Conservation (phyloP, 37 sponge, comb jelly and placozoan species). For the Haliclona indistincta region DNA sequence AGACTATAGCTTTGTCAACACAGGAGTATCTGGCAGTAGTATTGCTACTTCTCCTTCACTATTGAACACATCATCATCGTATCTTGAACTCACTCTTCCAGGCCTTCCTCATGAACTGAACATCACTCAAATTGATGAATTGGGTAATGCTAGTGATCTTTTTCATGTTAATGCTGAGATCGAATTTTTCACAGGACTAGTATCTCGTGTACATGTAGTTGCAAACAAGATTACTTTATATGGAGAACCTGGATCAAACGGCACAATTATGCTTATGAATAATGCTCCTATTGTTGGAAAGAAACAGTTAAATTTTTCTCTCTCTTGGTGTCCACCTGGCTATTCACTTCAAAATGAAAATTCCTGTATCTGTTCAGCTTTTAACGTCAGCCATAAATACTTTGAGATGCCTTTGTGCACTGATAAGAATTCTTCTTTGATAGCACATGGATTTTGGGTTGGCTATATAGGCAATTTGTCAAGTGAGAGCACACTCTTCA, state of each 20-base stretch:
- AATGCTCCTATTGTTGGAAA: not conserved
- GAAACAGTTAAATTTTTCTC: not conserved
- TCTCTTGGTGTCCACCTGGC: slow-evolving; percentile 3
- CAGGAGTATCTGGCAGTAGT: too few relatives aligned
- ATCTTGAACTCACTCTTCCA: not conserved
- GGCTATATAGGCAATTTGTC: slow-evolving; percentile 15
- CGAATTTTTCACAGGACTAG: too few relatives aligned
- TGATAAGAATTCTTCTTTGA: not conserved
- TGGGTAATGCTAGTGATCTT: not conserved
- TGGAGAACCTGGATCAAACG: not conserved
- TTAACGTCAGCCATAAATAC: not conserved
- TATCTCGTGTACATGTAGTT: too few relatives aligned
- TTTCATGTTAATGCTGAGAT: too few relatives aligned
- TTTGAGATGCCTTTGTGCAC: slow-evolving; percentile 6
- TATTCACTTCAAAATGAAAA: not conserved
- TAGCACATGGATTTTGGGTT: slow-evolving; percentile 25
- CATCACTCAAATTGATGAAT: not conserved
- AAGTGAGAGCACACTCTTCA: slow-evolving; percentile 8
- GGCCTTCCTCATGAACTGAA: not conserved
- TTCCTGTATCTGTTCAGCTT: slow-evolving; percentile 22
- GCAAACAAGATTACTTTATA: not conserved
- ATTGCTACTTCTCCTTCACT: not conserved
- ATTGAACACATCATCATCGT: not conserved
- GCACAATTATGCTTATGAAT: not conserved
- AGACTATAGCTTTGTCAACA: too few relatives aligned